Conservation (phyloP, 2,888 invertebrate genomes). For the Nycteola revayana region DNA sequence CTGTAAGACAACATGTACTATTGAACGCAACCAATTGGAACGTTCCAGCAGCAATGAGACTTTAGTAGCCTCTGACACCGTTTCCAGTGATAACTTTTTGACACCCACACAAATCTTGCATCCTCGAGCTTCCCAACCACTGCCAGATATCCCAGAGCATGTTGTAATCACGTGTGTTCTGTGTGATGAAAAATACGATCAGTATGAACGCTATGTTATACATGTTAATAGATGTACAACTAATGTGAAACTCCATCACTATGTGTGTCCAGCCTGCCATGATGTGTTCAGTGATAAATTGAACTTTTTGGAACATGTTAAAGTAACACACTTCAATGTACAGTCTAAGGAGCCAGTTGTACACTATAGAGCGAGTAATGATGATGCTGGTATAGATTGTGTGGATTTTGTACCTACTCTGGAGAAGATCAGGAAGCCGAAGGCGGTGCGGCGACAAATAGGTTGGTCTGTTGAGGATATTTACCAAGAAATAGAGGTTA, state of each 20-base stretch:
- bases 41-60: slow-evolving; percentile 70
- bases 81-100: slow-evolving; percentile 29
- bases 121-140: slow-evolving; percentile 32
- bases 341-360: slow-evolving; percentile 41
- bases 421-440: slow-evolving; percentile 64
- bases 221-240: slow-evolving; percentile 72
- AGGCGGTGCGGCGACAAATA: slow-evolving; percentile 68
- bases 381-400: slow-evolving; percentile 57
- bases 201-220: slow-evolving; percentile 63
- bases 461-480: slow-evolving; percentile 78
- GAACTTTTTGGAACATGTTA: slow-evolving; percentile 64
- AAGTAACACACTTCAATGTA: slow-evolving; percentile 54
- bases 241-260: slow-evolving; percentile 73
- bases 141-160: slow-evolving; percentile 32
- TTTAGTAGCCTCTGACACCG: slow-evolving; percentile 61
- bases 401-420: slow-evolving; percentile 67
- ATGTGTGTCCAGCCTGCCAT: slow-evolving; percentile 72
- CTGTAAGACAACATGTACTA: slow-evolving; percentile 68
- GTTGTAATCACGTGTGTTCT: slow-evolving; percentile 66
- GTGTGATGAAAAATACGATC: slow-evolving; percentile 66
- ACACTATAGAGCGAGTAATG: slow-evolving; percentile 49
- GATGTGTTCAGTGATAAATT: slow-evolving; percentile 67
- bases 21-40: slow-evolving; percentile 64
- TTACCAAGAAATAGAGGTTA: slow-evolving; percentile 76
- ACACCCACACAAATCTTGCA: slow-evolving; percentile 20